Base-by-base conservation (phyloP, 2,113 vertebrate species). In the Illadopsis cleaveri region DNA sequence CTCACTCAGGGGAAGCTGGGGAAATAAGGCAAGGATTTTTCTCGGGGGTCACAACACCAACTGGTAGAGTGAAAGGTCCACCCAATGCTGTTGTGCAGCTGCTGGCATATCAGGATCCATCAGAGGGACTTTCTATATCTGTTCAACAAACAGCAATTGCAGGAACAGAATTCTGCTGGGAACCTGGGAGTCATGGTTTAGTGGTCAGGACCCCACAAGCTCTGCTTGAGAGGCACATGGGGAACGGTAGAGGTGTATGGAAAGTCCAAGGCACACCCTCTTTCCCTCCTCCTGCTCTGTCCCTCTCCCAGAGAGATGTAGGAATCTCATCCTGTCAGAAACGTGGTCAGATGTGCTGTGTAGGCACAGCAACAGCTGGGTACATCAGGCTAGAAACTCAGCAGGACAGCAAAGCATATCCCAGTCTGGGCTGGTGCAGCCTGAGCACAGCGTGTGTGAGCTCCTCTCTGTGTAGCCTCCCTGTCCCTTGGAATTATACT, bases 371-470 rank as follows among this genome's bases (percentile, higher is more conserved):
- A 86, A 15, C 11, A 89, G 40, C 9, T 44, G 70, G 31, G 20
- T 24, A 3, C 13, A 33, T 42, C 33, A 45, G 31, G 14, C 48
- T 40, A 23, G 65, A 73, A 89, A 37, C 20, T 45, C 40, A 40
- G 16, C 12, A 47, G 45, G 33, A 10, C 37, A 51, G 57, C 33
- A 51, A 54, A 73, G 28, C 33, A 4, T 16, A 20, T 27, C 31
- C 37, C 42, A 35, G 35, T 5, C 31, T 44, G 27, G 17, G 13
- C 18, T 21, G 18, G 15, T 7, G 20, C 30, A 37, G 11, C 18
- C 31, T 0, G 0, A 56, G 61, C 35, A 45, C 20, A 65, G 30
- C 27, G 10, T 0, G 0, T 11, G 24, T 10, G 56, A 65, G 21
- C 12, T 31, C 11, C 40, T 73, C 27, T 11, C 33, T 19, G 14